Percentiles rank a stretch among this genome's conserved stretches.
Conservation (phyloP, 2,113 vertebrate genomes). For the Xenopus tropicalis region DNA sequence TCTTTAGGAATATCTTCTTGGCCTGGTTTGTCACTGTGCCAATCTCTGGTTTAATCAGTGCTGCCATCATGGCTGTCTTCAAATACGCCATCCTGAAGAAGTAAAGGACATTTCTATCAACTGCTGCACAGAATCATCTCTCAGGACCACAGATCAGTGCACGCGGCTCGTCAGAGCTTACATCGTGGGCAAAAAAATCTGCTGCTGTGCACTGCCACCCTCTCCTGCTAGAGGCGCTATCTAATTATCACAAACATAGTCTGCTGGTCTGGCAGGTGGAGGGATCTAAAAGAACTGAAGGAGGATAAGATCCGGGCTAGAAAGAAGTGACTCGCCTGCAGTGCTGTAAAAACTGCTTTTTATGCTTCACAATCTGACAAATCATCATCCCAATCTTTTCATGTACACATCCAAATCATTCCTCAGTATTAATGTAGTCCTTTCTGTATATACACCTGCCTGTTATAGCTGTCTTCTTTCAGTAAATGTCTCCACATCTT, state of each 20-base stretch:
- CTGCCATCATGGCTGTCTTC: constrained; percentile 90
- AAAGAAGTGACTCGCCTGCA: background rate
- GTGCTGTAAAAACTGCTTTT: constrained; percentile 53
- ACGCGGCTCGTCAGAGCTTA: constrained; percentile 18
- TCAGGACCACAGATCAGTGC: constrained; percentile 23
- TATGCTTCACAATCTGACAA: constrained; percentile 49
- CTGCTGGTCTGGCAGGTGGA: constrained; percentile 40
- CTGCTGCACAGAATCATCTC: constrained; percentile 39
- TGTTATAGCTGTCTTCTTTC: constrained; percentile 22
- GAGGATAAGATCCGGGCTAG: background rate
- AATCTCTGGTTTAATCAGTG: constrained; percentile 87
- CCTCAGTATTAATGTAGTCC: constrained; percentile 30
- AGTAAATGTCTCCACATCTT: constrained; percentile 53
- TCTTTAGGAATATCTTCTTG: constrained; percentile 96
- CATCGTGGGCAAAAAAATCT: background rate
- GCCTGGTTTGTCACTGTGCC: constrained; percentile 97
- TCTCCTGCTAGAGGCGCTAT: constrained; percentile 25
- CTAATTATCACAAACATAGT: constrained; percentile 31
- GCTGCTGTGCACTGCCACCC: constrained; percentile 7
- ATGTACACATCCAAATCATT: constrained; percentile 43
- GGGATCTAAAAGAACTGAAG: constrained; percentile 5
- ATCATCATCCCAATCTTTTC: constrained; percentile 50
- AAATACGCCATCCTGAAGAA: constrained; percentile 59
- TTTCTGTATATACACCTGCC: constrained; percentile 28
- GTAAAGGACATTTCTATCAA: constrained; percentile 13